These are phyloP conservation scores for Drosophila micromelanica DNA, from an alignment of 1,140 invertebrate species.

Conservation along the genomic window DNA sequence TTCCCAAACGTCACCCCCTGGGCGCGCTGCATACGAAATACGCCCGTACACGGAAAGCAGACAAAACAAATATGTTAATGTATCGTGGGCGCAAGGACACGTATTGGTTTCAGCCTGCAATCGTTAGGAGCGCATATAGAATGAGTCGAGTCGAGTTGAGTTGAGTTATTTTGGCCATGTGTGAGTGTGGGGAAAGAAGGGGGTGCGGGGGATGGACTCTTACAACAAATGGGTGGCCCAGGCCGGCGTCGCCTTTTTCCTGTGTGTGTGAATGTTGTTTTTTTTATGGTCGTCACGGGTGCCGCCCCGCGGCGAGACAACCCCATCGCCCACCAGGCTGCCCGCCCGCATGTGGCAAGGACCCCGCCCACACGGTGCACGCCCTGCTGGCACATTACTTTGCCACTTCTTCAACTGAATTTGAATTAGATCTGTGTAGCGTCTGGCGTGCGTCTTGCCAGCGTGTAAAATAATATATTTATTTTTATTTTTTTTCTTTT, in stretches of 20 bases:
- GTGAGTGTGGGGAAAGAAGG: neutral
- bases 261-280: slow-evolving; percentile 32
- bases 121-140: slow-evolving; percentile 66
- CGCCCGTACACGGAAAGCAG: slow-evolving; percentile 39
- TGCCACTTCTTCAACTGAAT: slow-evolving; percentile 83
- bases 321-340: slow-evolving; percentile 26
- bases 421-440: slow-evolving; percentile 82
- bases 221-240: slow-evolving; percentile 80
- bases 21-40: slow-evolving; percentile 4
- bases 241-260: slow-evolving; percentile 78
- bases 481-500: slow-evolving; percentile 65
- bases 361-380: slow-evolving; percentile 61
- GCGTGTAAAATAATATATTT: slow-evolving; percentile 83
- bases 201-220: neutral
- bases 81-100: slow-evolving; percentile 62
- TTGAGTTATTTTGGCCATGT: slow-evolving; percentile 56
- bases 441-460: slow-evolving; percentile 76
- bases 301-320: slow-evolving; percentile 66
- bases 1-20: too few species aligned
- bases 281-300: slow-evolving; percentile 78
- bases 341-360: slow-evolving; percentile 24
- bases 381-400: slow-evolving; percentile 80
- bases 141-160: slow-evolving; percentile 39
- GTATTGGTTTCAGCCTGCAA: slow-evolving; percentile 76
- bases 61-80: slow-evolving; percentile 82